Evolutionary conservation across 2,888 invertebrate genomes (phyloP).

Genomic region (Caenorhabditis imperialis): DNA sequence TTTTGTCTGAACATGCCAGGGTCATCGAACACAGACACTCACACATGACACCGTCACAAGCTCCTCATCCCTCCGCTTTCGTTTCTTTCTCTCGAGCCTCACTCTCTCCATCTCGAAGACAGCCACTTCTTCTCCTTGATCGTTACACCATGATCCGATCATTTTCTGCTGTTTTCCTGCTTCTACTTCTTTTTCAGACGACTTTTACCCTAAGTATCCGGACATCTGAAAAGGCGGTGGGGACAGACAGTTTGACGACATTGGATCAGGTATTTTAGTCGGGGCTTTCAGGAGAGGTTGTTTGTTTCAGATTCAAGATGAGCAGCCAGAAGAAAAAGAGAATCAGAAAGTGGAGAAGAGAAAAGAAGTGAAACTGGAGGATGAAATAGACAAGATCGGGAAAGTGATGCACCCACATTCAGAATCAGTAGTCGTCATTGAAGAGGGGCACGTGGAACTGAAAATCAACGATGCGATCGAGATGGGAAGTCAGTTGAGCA

Average conservation of each 20-base stretch:
- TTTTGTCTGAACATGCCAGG: no score
- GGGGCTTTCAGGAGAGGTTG: background rate
- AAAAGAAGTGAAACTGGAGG: conserved; percentile 15
- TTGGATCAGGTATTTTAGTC: no score
- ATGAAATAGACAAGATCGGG: conserved; percentile 14
- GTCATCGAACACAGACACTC: conserved; percentile 16
- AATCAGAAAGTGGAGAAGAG: conserved; percentile 12
- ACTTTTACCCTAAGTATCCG: no score
- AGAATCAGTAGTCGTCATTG: background rate
- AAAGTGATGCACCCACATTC: conserved; percentile 11
- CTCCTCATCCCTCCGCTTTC: background rate
- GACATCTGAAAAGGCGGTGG: no score
- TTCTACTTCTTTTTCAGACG: no score
- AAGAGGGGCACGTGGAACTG: conserved; percentile 6
- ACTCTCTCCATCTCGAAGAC: background rate
- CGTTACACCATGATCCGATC: no score
- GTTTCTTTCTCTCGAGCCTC: background rate
- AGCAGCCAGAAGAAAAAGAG: background rate
- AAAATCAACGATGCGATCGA: conserved; percentile 28
- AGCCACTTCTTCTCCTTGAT: background rate
- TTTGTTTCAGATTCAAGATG: conserved; percentile 2
- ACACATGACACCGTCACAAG: conserved; percentile 36
- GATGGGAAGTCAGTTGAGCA: conserved; percentile 12
- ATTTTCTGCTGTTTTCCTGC: no score
- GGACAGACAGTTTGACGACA: no score